Evolutionary conservation across 1,140 invertebrate genomes (phyloP), one percentile per base, ranked within the genome.

Genomic region (Pseudoatta argentina): DNA sequence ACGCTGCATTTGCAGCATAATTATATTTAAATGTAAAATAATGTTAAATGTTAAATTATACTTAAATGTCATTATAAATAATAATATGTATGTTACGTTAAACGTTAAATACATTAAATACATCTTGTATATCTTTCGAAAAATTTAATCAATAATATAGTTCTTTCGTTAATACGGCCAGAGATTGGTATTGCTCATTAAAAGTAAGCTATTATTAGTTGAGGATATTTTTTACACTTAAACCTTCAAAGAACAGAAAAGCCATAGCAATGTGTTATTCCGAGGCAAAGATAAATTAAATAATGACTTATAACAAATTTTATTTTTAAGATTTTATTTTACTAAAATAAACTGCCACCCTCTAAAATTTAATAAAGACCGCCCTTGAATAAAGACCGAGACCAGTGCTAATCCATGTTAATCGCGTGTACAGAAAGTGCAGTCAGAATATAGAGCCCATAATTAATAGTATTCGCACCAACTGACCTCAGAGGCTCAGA

Each of bases 401-500:
- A 34, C 30, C 12, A 27, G n/a, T 18, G 18, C 2, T 16, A 16
- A 67, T 24, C 51, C 16, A 39, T 34, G 39, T 82, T 82, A 48
- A 73, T 34, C 14, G 8, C 16, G 14, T 14, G 14, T 27, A 61
- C 18, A 21, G 48, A 59, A 85, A 39, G 6, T 39, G 7, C 34
- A 34, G 7, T 39, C n/a, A 30, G 21, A 55, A 24, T 57, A n/a
- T 27, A 66, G 59, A 77, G 53, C 7, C 18, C n/a, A 34, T 14
- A n/a, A 76, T 51, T 57, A 6, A 59, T 39, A 5, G 8, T 39
- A 27, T 18, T 14, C 51, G 24, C 14, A 27, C 27, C 8, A 10
- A 90, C 94, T 92, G 89, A 98, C 97, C 98, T 97, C 76, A 98
- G 94, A 12, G 98, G 98, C 93, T 99, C 98, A 2, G 98, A 98